Percentiles rank a stretch among this genome's conserved stretches.
phyloP scores from a whole-genome alignment of 2,888 invertebrate genomes.

The Trissolcus japonicus region DNA sequence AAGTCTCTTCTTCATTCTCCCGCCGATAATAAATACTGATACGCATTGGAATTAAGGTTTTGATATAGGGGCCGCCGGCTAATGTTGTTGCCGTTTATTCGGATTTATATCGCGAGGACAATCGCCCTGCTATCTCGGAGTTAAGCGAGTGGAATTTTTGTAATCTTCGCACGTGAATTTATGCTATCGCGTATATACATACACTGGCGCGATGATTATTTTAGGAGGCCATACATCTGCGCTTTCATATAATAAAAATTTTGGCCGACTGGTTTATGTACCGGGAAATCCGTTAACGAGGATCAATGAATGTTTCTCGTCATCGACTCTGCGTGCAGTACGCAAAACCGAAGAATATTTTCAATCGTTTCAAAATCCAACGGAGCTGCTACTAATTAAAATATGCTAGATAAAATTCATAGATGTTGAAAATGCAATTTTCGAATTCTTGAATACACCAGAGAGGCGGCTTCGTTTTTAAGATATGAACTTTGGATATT shows the following conservation, averaged over 20 bases:
- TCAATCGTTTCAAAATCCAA: too few relatives aligned
- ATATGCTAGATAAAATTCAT: too few relatives aligned
- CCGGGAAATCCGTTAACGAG: background rate
- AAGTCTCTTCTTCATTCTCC: conserved; percentile 16
- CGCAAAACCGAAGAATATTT: too few relatives aligned
- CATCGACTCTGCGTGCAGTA: too few relatives aligned
- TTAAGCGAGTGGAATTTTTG: conserved; percentile 30
- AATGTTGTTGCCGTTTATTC: conserved; percentile 14
- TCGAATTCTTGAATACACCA: too few relatives aligned
- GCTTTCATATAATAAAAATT: conserved; percentile 1
- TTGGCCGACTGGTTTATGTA: background rate
- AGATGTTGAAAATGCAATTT: too few relatives aligned
- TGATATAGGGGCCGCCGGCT: conserved; percentile 20
- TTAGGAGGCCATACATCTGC: conserved; percentile 10
- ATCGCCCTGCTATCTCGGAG: conserved; percentile 14
- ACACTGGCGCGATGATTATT: conserved; percentile 11
- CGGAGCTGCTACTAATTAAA: too few relatives aligned
- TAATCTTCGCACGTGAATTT: conserved; percentile 26
- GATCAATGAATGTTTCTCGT: background rate
- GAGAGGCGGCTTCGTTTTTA: too few relatives aligned
- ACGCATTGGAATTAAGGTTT: conserved; percentile 33
- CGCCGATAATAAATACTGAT: conserved; percentile 38
- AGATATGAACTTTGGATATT: background rate
- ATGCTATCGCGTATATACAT: conserved; percentile 13
- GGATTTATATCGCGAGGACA: conserved; percentile 28